Percentiles rank a stretch among this genome's conserved stretches.
Evolutionary conservation across 1,140 invertebrate species (phyloP).

Genomic region (Linepithema humile): DNA sequence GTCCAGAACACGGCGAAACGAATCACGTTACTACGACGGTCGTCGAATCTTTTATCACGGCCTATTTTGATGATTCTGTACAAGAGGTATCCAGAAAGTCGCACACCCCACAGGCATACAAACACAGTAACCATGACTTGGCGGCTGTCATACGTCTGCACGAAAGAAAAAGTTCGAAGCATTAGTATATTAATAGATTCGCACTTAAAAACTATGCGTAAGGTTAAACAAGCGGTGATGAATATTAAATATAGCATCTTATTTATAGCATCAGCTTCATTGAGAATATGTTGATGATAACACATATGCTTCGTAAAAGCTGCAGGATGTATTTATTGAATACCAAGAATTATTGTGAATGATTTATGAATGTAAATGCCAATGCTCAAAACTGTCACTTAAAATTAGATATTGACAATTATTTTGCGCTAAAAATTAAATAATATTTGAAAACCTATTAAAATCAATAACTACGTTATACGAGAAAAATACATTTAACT

Average conservation of each 20-base stretch:
- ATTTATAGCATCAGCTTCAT: constrained; percentile 14
- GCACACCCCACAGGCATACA: constrained; percentile 93
- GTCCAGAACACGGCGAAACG: constrained; percentile 96
- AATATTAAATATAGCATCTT: constrained; percentile 19
- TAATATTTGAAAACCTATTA: too few species aligned
- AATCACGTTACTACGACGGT: constrained; percentile 93
- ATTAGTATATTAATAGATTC: neutral
- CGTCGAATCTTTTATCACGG: constrained; percentile 95
- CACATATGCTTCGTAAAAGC: neutral
- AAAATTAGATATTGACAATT: neutral
- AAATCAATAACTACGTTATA: too few species aligned
- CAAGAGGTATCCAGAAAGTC: constrained; percentile 93
- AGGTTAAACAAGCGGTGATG: neutral
- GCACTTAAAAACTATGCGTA: neutral
- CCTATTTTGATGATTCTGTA: constrained; percentile 96
- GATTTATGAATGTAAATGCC: neutral
- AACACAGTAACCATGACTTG: constrained; percentile 95
- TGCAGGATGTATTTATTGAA: neutral
- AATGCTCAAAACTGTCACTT: neutral
- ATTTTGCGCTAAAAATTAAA: neutral
- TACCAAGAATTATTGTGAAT: too few species aligned
- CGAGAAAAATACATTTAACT: too few species aligned
- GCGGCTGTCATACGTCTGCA: constrained; percentile 91
- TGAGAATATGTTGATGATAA: constrained; percentile 14
- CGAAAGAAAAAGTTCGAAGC: constrained; percentile 19